Evolutionary conservation across 2,888 invertebrate genomes (phyloP).

Genomic region (Orthonevra nobilis): DNA sequence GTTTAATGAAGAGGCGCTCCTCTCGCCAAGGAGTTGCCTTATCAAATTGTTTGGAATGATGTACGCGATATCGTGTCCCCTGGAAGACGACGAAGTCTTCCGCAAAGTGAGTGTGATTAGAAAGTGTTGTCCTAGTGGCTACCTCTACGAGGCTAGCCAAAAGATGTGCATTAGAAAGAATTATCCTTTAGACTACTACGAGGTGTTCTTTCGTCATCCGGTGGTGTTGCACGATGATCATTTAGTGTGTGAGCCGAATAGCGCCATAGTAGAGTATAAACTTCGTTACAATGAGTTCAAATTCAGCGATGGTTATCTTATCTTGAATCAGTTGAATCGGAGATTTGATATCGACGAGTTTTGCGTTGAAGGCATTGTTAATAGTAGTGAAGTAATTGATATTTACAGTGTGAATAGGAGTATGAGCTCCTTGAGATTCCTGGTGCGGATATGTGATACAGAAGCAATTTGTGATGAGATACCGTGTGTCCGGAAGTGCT

Average conservation of each 20-base stretch:
- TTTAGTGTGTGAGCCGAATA: conserved; percentile 73
- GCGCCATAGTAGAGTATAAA: conserved; percentile 76
- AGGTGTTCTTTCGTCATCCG: conserved; percentile 72
- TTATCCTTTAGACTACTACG: conserved; percentile 72
- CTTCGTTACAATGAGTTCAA: conserved; percentile 72
- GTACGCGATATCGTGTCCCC: conserved; percentile 72
- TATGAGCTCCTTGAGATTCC: conserved; percentile 54
- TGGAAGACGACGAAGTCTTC: conserved; percentile 40
- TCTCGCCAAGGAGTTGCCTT: conserved; percentile 70
- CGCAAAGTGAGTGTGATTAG: conserved; percentile 73
- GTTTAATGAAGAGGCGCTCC: conserved; percentile 28
- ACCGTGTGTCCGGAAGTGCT: conserved; percentile 78
- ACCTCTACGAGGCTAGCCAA: conserved; percentile 72
- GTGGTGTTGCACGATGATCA: conserved; percentile 74
- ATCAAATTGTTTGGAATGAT: conserved; percentile 71
- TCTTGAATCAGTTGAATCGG: conserved; percentile 68
- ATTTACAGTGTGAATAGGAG: conserved; percentile 41
- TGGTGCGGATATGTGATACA: conserved; percentile 74
- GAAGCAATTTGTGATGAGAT: conserved; percentile 73
- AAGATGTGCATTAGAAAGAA: conserved; percentile 72
- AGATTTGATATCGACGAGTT: conserved; percentile 72
- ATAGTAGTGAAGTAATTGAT: conserved; percentile 35
- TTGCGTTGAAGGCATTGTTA: conserved; percentile 76
- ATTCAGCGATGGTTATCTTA: conserved; percentile 71
- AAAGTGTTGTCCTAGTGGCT: conserved; percentile 77